phyloP scores from a whole-genome alignment of 2,113 vertebrate genomes.

The Toxostoma redivivum region DNA sequence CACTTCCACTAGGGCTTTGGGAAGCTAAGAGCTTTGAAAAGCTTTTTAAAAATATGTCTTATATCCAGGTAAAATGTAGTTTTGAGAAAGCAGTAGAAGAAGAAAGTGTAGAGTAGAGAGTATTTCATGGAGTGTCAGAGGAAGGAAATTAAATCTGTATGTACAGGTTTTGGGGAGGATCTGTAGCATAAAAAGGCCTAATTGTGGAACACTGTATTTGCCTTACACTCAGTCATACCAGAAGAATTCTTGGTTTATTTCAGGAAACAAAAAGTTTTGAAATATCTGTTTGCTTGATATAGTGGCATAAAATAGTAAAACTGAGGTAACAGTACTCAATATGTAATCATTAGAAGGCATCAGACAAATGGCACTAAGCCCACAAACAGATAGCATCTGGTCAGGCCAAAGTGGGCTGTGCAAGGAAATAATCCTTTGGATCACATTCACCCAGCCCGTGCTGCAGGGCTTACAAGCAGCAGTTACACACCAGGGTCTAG shows the following conservation, averaged over 20 bases:
- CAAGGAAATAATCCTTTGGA: too few species aligned
- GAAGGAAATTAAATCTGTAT: background rate
- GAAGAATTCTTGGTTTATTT: background rate
- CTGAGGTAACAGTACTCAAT: background rate
- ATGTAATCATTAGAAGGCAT: background rate
- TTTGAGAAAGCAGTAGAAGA: background rate
- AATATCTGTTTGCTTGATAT: background rate
- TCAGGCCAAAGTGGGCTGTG: background rate
- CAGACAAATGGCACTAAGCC: background rate
- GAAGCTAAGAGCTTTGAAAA: background rate
- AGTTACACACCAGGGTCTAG: background rate
- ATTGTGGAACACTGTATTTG: background rate
- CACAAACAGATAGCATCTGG: background rate
- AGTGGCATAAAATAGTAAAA: background rate
- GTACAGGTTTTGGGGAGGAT: background rate
- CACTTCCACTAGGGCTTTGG: background rate
- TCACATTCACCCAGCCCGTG: rapidly evolving
- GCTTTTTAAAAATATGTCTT: background rate
- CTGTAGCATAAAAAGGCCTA: background rate
- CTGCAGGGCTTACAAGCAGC: background rate
- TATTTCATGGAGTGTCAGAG: background rate
- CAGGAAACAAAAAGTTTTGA: background rate
- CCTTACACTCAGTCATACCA: background rate
- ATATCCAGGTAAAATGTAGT: background rate
- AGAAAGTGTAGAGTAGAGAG: background rate